phyloP scores from a whole-genome alignment of 2,888 invertebrate genomes.

The Pristionchus mayeri region DNA sequence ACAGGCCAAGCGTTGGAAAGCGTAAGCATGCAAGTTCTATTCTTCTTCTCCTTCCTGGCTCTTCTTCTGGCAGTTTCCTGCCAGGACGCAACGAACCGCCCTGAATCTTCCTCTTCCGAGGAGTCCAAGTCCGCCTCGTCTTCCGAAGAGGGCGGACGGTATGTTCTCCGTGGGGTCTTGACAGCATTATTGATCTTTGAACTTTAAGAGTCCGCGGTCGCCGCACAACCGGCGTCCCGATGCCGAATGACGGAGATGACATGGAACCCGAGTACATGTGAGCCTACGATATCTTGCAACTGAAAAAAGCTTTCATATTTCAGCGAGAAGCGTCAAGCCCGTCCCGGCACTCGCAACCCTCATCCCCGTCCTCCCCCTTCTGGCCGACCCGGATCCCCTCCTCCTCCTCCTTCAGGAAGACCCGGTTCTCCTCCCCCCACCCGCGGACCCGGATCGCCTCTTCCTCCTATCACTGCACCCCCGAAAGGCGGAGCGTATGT shows the following conservation, averaged over 20 bases:
- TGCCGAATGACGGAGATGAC: not conserved
- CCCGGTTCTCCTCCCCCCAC: not conserved
- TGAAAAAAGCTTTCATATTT: too few relatives aligned
- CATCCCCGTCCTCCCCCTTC: not conserved
- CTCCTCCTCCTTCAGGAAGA: too few relatives aligned
- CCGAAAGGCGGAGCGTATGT: not conserved
- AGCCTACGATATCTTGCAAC: not conserved
- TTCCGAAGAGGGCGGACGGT: not conserved
- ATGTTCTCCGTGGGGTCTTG: not conserved
- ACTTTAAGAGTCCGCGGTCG: not conserved
- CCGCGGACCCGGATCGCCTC: not conserved
- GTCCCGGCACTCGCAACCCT: not conserved
- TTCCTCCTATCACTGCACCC: not conserved
- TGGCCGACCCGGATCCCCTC: not conserved
- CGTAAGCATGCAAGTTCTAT: not conserved
- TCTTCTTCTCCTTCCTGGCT: not conserved
- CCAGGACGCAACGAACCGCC: not conserved
- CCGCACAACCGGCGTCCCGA: not conserved
- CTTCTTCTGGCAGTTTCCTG: not conserved
- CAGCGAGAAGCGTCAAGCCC: conserved; percentile 29
- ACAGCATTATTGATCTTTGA: not conserved
- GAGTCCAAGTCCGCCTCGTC: not conserved
- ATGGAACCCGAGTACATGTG: not conserved
- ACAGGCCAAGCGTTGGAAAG: not conserved
- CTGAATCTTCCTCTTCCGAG: not conserved